Evolutionary conservation across 2,797 vertebrate species (phyloP).

Genomic region (Babyrousa celebensis): DNA sequence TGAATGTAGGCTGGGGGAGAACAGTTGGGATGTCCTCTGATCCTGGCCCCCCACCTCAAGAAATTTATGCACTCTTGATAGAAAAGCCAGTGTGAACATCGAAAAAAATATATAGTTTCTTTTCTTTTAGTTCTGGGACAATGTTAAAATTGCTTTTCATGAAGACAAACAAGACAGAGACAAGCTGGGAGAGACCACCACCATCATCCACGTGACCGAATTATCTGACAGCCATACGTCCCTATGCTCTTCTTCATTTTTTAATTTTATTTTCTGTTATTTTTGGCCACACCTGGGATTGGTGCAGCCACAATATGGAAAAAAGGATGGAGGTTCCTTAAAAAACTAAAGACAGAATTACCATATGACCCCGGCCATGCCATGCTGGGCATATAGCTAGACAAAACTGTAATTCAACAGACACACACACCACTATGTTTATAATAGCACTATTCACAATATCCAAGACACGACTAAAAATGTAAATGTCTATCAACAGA

Average conservation of each 20-base stretch:
- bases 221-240: background rate
- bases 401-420: too few species aligned
- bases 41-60: background rate
- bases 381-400: too few species aligned
- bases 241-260: background rate
- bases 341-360: too few species aligned
- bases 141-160: slow-evolving; percentile 9
- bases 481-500: too few species aligned
- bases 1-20: background rate
- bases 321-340: too few species aligned
- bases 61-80: background rate
- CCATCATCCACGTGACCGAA: background rate
- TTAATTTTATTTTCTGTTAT: too few species aligned
- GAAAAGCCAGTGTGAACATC: background rate
- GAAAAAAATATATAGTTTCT: background rate
- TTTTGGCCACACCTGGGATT: too few species aligned
- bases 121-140: slow-evolving; percentile 20
- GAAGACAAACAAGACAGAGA: background rate
- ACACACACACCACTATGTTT: too few species aligned
- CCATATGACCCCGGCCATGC: too few species aligned
- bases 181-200: background rate
- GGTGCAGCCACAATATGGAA: too few species aligned
- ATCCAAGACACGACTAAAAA: too few species aligned
- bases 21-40: background rate
- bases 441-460: too few species aligned